Evolutionary conservation across 1,140 invertebrate species (phyloP).

Genomic region (Mamestra configurata): DNA sequence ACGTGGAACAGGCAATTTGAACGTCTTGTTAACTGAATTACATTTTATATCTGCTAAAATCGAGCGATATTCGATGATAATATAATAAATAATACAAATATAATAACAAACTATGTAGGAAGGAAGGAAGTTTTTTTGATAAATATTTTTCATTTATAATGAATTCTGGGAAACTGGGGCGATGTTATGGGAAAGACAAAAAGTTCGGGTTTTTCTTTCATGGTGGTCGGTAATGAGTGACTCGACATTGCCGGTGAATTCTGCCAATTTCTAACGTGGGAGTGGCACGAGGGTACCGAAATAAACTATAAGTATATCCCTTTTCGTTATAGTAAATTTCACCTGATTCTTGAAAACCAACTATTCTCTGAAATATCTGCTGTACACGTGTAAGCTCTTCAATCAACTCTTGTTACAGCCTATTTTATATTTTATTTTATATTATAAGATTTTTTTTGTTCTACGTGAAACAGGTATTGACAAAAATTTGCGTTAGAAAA

Average conservation of each 20-base stretch:
- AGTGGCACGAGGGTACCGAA: slow-evolving; percentile 33
- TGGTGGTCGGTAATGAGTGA: neutral
- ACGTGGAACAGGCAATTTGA: neutral
- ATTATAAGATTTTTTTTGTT: too few relatives aligned
- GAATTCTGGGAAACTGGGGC: neutral
- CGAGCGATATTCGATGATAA: neutral
- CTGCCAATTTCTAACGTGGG: slow-evolving; percentile 38
- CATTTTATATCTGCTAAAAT: neutral
- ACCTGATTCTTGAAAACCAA: neutral
- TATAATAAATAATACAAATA: neutral
- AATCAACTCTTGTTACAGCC: neutral
- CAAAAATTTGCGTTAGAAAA: neutral
- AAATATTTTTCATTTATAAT: slow-evolving; percentile 6
- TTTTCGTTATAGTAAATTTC: slow-evolving; percentile 1
- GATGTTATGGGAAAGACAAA: slow-evolving; percentile 17
- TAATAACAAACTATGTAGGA: neutral
- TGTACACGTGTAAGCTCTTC: neutral
- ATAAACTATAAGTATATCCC: neutral
- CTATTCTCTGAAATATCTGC: neutral
- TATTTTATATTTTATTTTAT: too few relatives aligned
- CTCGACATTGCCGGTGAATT: slow-evolving; percentile 8
- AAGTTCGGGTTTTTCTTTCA: slow-evolving; percentile 4
- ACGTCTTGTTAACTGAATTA: slow-evolving; percentile 1
- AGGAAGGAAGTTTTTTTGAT: slow-evolving; percentile 14
- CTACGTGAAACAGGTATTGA: neutral